Percentiles rank a stretch among this genome's conserved stretches.
Conservation (phyloP, 2,888 invertebrate species). For the Therioaphis trifolii region DNA sequence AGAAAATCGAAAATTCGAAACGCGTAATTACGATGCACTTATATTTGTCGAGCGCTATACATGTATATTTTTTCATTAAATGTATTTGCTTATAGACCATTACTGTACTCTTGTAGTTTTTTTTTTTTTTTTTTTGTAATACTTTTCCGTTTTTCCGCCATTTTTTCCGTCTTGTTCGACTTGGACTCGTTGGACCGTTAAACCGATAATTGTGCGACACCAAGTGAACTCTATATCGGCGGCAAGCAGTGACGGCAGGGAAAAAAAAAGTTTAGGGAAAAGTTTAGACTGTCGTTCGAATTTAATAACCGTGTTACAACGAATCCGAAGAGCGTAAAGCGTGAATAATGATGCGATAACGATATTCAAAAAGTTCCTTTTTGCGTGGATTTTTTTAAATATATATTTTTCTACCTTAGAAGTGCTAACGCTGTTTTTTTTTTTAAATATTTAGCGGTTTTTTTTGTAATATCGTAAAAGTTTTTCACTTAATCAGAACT, state of each 20-base stretch:
- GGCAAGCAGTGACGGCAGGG: background rate
- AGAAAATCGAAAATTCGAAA: too few species aligned
- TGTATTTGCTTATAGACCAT: conserved; percentile 27
- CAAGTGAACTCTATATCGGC: conserved; percentile 46
- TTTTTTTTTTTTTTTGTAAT: conserved; percentile 29
- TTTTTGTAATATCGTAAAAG: conserved; percentile 52
- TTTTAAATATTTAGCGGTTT: conserved; percentile 48
- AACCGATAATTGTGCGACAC: conserved; percentile 61
- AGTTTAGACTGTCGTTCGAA: conserved; percentile 61
- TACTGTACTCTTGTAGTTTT: conserved; percentile 22
- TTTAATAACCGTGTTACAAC: conserved; percentile 62
- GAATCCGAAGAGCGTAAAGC: conserved; percentile 61
- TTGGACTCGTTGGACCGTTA: conserved; percentile 55
- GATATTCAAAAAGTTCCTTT: conserved; percentile 59
- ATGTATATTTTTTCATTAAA: conserved; percentile 2
- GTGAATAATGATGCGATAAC: conserved; percentile 61
- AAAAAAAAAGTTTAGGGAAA: conserved; percentile 51
- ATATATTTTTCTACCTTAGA: conserved; percentile 55
- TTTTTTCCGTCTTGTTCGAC: conserved; percentile 25
- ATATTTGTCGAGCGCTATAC: too few species aligned
- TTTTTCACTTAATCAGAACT: conserved; percentile 59
- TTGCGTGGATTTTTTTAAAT: conserved; percentile 40
- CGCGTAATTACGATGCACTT: background rate
- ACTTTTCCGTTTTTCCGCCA: conserved; percentile 32
- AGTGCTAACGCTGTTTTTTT: conserved; percentile 59